Base-by-base conservation (phyloP, 92 coral and sea anemone genomes). In the Parazoanthus atlanticus region DNA sequence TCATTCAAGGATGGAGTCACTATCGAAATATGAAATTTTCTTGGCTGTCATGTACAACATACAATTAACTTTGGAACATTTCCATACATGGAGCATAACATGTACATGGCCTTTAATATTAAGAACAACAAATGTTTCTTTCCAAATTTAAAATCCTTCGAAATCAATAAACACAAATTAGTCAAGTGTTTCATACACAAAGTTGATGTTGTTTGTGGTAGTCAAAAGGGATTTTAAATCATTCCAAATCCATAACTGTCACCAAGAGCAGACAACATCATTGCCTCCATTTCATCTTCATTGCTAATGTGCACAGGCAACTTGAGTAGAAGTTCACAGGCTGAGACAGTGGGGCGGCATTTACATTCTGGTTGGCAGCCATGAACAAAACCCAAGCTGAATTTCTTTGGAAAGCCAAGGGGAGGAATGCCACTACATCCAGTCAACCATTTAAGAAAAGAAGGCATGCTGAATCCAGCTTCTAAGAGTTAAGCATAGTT, bases 161-260 rank as follows among this genome's bases (percentile, higher is more conserved):
- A 79, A 33, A 79, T 79, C 33, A 79, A 41, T 79, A 79, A 40
- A 38, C 66, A 79, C 64, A 79, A 36, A 43, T 79, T 79, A 79
- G 56, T 16, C 84, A 79, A 79, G 56, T 79, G 84, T 43, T 79
- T 79, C 84, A 41, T 79, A 79, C 56, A 79, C 84, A 79, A 79
- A 67, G 73, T 25, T 67, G 16, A 23, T 67, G 31, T 65, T 65
- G 23, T 67, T 67, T 67, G 73, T 67, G 73, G 73, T 25, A 67
- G 32, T 67, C 73, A 67, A 23, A 25, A 12, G 26, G 73, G 84
- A 79, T 79, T 79, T 86, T 32, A 83, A 65, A 83, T 46, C 33
- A 84, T 34, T 28, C 88, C 88, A 85, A 85, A 85, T 72, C 88
- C 88, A 69, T 67, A 38, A 26, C 80, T 19, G n/a, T 85, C 88